phyloP scores from a whole-genome alignment of 2,113 vertebrate genomes.

The Corynorhinus townsendii region DNA sequence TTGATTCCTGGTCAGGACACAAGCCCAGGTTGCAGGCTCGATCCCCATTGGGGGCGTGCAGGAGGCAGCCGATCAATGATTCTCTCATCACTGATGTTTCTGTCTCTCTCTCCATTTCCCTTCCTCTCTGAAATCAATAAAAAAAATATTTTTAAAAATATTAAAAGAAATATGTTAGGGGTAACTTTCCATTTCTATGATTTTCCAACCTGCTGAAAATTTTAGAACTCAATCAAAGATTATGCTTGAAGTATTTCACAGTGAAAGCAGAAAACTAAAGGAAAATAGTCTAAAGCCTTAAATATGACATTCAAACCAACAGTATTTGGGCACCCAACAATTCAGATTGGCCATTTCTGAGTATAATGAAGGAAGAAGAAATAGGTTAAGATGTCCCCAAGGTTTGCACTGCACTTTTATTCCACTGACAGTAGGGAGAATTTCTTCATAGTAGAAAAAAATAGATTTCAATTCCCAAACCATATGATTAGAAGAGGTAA shows the following conservation, averaged over 20 bases:
- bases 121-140: no score
- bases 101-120: no score
- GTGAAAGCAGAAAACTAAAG: not conserved
- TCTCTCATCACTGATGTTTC: no score
- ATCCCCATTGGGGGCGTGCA: no score
- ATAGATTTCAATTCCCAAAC: constrained; percentile 14
- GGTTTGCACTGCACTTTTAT: not conserved
- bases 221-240: not conserved
- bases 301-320: not conserved
- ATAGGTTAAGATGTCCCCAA: not conserved
- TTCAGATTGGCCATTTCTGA: constrained; percentile 4
- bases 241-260: not conserved
- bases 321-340: not conserved
- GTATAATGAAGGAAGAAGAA: not conserved
- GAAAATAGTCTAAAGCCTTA: not conserved
- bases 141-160: no score
- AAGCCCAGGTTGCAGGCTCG: no score
- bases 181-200: not conserved
- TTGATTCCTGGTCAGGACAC: no score
- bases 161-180: not conserved
- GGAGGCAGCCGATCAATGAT: no score
- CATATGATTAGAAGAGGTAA: not conserved
- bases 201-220: not conserved
- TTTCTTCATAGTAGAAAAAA: not conserved
- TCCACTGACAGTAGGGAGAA: not conserved